A percentile compares a stretch with the other conserved stretches of the same genome.
phyloP scores from a whole-genome alignment of 1,140 invertebrate genomes.

The Wasmannia auropunctata region DNA sequence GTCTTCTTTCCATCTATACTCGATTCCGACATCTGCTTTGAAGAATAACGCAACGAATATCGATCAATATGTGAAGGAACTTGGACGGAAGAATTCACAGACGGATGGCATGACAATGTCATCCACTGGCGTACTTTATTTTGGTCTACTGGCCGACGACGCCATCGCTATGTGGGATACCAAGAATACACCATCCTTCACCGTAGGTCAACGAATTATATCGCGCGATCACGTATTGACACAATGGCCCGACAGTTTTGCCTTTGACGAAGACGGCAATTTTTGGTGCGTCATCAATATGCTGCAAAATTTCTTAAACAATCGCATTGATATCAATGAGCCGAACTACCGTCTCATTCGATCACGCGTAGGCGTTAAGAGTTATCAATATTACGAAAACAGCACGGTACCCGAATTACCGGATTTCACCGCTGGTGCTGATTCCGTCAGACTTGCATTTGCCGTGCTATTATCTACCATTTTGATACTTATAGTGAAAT shows the following conservation, averaged over 20 bases:
- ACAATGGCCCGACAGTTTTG: slow-evolving; percentile 91
- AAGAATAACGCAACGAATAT: slow-evolving; percentile 83
- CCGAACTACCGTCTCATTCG: slow-evolving; percentile 88
- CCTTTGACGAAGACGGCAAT: slow-evolving; percentile 88
- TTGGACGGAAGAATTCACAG: slow-evolving; percentile 88
- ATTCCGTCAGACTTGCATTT: slow-evolving; percentile 44
- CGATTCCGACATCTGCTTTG: slow-evolving; percentile 86
- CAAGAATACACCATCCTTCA: slow-evolving; percentile 77
- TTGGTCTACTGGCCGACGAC: slow-evolving; percentile 88
- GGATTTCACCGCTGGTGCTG: slow-evolving; percentile 77
- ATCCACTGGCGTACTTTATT: slow-evolving; percentile 88
- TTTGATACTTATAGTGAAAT: slow-evolving; percentile 45
- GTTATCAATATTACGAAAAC: slow-evolving; percentile 87
- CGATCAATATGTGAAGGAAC: slow-evolving; percentile 83
- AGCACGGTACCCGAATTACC: slow-evolving; percentile 77
- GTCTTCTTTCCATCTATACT: slow-evolving; percentile 88
- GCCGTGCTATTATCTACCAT: slow-evolving; percentile 18
- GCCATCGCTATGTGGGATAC: slow-evolving; percentile 89
- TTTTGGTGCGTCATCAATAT: slow-evolving; percentile 89
- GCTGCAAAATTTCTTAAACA: slow-evolving; percentile 87
- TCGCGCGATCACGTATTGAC: slow-evolving; percentile 88
- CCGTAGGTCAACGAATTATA: slow-evolving; percentile 86
- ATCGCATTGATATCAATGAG: slow-evolving; percentile 84
- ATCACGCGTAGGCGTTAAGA: slow-evolving; percentile 86
- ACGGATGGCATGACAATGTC: slow-evolving; percentile 91